These are phyloP conservation scores for Allygus modestus DNA, from an alignment of 2,888 invertebrate species.

Conservation along the genomic window DNA sequence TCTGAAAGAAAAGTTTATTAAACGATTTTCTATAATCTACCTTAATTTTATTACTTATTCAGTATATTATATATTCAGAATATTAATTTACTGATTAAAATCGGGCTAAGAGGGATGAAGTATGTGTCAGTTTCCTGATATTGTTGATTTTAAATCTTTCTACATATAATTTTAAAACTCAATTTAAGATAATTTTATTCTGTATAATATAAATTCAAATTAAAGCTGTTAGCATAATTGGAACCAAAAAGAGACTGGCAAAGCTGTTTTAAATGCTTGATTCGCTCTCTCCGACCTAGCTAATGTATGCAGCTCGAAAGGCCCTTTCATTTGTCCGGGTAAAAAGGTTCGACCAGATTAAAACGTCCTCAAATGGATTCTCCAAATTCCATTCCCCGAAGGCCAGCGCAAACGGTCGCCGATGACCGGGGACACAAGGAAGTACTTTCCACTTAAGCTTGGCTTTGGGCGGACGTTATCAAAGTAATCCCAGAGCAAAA, in stretches of 20 bases:
- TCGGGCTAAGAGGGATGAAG: no score
- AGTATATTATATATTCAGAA: no score
- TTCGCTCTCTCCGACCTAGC: constrained; percentile 25
- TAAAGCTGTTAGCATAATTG: neutral
- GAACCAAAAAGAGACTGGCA: neutral
- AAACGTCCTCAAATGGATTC: constrained; percentile 51
- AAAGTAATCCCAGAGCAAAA: constrained; percentile 58
- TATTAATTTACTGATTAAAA: no score
- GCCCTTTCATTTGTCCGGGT: constrained; percentile 45
- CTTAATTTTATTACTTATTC: no score
- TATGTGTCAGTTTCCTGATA: no score
- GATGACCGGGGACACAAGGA: constrained; percentile 50
- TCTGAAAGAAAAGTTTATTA: no score
- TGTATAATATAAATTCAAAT: neutral
- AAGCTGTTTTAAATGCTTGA: constrained; percentile 23
- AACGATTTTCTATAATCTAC: no score
- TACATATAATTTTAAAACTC: no score
- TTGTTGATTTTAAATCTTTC: no score
- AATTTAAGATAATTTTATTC: no score
- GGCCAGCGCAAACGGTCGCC: constrained; percentile 1
- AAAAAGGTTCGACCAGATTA: constrained; percentile 52
- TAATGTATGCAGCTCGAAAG: constrained; percentile 32
- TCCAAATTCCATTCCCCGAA: constrained; percentile 25
- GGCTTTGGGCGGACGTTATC: constrained; percentile 59
- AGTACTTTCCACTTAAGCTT: constrained; percentile 59